These are phyloP conservation scores for Gortyna flavago DNA, from an alignment of 2,888 invertebrate genomes.

Conservation along the genomic window DNA sequence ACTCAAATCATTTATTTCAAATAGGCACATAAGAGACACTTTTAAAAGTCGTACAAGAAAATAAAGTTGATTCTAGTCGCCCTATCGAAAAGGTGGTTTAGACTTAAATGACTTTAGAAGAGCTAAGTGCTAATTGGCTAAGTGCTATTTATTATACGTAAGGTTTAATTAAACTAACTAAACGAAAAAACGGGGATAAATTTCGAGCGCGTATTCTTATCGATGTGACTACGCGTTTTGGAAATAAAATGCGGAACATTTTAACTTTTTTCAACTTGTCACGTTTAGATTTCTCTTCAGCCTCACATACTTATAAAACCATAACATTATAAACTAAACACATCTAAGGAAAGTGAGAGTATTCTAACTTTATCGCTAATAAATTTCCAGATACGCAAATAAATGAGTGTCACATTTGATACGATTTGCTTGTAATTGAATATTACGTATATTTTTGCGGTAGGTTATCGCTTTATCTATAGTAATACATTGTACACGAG, in stretches of 20 bases:
- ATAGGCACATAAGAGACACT: background rate
- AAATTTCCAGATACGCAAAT: slow-evolving; percentile 51
- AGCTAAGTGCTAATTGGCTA: background rate
- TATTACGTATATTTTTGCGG: slow-evolving; percentile 56
- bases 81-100: background rate
- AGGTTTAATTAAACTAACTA: too few species aligned
- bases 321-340: slow-evolving; percentile 1
- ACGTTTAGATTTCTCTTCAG: background rate
- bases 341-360: slow-evolving; percentile 28
- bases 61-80: background rate
- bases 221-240: background rate
- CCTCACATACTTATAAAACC: background rate
- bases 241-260: background rate
- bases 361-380: slow-evolving; percentile 39
- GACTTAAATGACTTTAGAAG: background rate
- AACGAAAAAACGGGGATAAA: too few species aligned
- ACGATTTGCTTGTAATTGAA: slow-evolving; percentile 56
- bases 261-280: background rate
- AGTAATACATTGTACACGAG: slow-evolving; percentile 31
- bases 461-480: slow-evolving; percentile 50
- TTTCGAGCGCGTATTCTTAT: background rate
- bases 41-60: background rate
- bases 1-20: background rate
- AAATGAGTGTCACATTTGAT: slow-evolving; percentile 45
- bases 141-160: too few species aligned